Evolutionary conservation across 2,888 invertebrate species (phyloP).

Genomic region (Tetropium fuscum): DNA sequence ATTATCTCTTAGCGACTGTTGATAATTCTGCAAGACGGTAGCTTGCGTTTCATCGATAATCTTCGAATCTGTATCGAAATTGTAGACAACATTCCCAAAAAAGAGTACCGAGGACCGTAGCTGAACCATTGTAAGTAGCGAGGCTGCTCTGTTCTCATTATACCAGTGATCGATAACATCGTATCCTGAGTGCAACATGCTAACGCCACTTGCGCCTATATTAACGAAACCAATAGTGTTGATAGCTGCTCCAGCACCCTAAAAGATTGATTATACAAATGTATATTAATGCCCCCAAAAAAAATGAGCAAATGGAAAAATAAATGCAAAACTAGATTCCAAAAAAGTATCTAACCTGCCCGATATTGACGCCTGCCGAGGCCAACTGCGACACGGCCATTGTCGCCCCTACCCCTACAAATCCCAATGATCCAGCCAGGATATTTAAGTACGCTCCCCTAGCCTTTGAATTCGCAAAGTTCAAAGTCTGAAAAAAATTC

Average conservation of each 20-base stretch:
- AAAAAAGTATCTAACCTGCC: constrained; percentile 33
- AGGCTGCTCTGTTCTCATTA: constrained; percentile 50
- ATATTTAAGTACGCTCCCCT: constrained; percentile 71
- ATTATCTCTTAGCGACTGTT: constrained; percentile 69
- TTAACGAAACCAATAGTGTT: constrained; percentile 48
- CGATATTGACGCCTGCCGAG: constrained; percentile 56
- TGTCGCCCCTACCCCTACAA: constrained; percentile 68
- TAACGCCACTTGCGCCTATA: constrained; percentile 46
- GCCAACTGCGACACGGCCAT: constrained; percentile 65
- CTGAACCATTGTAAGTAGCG: constrained; percentile 63
- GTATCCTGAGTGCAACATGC: constrained; percentile 45
- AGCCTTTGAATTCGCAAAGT: constrained; percentile 68
- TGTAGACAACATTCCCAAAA: constrained; percentile 50
- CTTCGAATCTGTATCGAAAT: constrained; percentile 42
- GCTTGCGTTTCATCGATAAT: constrained; percentile 69
- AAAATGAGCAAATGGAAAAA: too few species aligned
- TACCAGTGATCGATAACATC: constrained; percentile 47
- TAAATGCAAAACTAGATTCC: neutral
- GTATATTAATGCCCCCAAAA: too few species aligned
- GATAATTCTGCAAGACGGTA: constrained; percentile 68
- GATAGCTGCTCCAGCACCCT: constrained; percentile 47
- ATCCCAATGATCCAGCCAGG: constrained; percentile 68
- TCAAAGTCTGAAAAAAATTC: constrained; percentile 20
- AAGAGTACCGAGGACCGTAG: constrained; percentile 48
- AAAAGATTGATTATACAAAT: constrained; percentile 19